Conservation (phyloP, 2,888 invertebrate species). For the Mimumesa dahlbomi region DNA sequence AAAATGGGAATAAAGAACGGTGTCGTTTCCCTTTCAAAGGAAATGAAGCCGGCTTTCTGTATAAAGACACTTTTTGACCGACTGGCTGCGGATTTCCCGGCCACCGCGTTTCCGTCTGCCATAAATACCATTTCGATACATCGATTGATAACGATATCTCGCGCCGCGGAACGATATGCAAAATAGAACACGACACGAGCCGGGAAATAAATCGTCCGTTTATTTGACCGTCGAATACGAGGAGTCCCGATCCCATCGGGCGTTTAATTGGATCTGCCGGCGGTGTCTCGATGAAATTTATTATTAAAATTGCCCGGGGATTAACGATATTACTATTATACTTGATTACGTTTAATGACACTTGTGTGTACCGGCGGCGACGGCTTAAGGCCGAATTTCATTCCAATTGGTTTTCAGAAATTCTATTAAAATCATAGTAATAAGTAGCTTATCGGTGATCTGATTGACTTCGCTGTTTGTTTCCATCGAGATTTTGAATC, state of each 20-base stretch:
- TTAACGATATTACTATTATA: too few relatives aligned
- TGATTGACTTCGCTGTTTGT: too few relatives aligned
- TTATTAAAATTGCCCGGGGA: too few relatives aligned
- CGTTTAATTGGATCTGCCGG: constrained; percentile 33
- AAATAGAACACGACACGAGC: constrained; percentile 44
- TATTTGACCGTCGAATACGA: constrained; percentile 34
- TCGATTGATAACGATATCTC: constrained; percentile 58
- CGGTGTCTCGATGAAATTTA: too few relatives aligned
- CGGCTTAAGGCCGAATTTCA: too few relatives aligned
- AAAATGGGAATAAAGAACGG: constrained; percentile 11
- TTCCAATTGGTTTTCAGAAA: too few relatives aligned
- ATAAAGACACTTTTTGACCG: constrained; percentile 15
- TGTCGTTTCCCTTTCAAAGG: not conserved
- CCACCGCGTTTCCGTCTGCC: constrained; percentile 2
- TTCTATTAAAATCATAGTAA: too few relatives aligned
- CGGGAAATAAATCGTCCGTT: constrained; percentile 45
- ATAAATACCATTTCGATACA: constrained; percentile 39
- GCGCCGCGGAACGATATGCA: constrained; percentile 50
- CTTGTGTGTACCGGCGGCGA: too few relatives aligned
- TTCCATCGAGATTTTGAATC: too few relatives aligned
- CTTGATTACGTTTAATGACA: too few relatives aligned
- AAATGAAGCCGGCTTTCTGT: constrained; percentile 17
- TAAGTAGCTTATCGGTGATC: too few relatives aligned
- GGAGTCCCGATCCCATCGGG: constrained; percentile 27
- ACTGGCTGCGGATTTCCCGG: constrained; percentile 13